Conservation (phyloP, 64 coral and sea anemone species). For the Montipora efflorescens region DNA sequence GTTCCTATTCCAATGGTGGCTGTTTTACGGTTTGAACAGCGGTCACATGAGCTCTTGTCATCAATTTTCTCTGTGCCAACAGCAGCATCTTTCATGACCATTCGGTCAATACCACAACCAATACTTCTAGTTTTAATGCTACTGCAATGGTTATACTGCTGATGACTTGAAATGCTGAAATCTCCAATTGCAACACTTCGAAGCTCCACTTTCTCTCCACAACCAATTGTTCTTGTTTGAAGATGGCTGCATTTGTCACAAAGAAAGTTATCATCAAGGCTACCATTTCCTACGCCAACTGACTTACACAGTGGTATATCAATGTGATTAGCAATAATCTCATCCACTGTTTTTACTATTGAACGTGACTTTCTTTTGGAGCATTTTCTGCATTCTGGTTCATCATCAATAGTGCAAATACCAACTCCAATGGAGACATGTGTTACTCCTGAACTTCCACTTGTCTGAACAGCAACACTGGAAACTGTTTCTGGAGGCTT, state of each 20-base stretch:
- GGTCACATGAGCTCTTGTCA: neutral
- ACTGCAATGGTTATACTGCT: constrained; percentile 57
- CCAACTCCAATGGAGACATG: constrained; percentile 85
- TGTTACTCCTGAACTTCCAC: neutral
- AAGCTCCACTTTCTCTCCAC: constrained; percentile 45
- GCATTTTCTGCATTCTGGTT: constrained; percentile 61
- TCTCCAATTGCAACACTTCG: constrained; percentile 71
- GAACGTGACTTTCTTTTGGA: constrained; percentile 23
- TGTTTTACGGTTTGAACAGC: constrained; percentile 44
- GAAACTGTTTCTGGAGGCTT: neutral
- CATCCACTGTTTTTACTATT: constrained; percentile 73
- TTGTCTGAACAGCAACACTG: constrained; percentile 72
- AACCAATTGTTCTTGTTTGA: constrained; percentile 69
- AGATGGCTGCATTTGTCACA: constrained; percentile 64
- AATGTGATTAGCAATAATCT: constrained; percentile 85
- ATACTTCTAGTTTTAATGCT: constrained; percentile 60
- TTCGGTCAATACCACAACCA: constrained; percentile 55
- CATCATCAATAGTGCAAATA: constrained; percentile 86
- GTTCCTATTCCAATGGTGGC: constrained; percentile 4
- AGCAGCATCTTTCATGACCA: constrained; percentile 23
- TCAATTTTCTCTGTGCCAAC: constrained; percentile 17
- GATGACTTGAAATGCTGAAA: constrained; percentile 10
- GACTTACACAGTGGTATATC: constrained; percentile 68
- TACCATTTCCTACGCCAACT: constrained; percentile 58
- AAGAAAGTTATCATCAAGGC: constrained; percentile 71